A percentile compares a stretch with the other conserved stretches of the same genome.
phyloP scores from a whole-genome alignment of 2,797 vertebrate genomes.

The Rhinogobio ventralis region DNA sequence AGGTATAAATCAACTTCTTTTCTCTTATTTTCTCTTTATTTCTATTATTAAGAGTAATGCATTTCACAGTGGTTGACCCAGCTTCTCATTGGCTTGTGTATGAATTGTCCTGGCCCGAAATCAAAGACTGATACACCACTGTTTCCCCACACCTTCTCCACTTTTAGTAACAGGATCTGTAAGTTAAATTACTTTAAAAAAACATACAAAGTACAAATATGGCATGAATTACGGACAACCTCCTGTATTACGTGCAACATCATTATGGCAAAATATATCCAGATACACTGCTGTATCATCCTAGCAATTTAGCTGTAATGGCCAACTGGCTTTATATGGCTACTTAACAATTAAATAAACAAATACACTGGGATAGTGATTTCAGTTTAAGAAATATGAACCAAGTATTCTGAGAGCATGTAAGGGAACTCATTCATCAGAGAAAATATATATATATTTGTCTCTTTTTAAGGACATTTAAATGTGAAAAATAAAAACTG shows the following conservation, averaged over 20 bases:
- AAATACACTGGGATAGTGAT: not conserved
- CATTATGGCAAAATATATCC: no score
- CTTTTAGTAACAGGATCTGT: not conserved
- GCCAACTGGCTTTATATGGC: not conserved
- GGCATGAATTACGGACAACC: no score
- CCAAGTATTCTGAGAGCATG: not conserved
- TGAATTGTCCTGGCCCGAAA: not conserved
- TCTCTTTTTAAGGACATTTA: not conserved
- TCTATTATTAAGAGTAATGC: not conserved
- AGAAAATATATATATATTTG: not conserved
- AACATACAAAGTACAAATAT: not conserved
- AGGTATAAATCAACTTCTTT: not conserved
- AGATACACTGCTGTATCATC: no score
- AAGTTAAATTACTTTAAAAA: not conserved
- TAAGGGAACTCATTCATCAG: not conserved
- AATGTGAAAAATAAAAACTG: not conserved
- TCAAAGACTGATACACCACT: not conserved
- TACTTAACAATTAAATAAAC: not conserved
- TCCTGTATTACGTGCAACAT: no score
- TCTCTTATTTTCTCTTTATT: no score
- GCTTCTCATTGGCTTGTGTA: not conserved
- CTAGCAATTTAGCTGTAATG: no score
- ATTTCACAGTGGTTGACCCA: not conserved
- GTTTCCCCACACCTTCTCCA: not conserved
- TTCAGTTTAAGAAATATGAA: not conserved